Evolutionary conservation across 53 echinoderm and acorn worm species (phyloP).

Genomic region (Apostichopus leukothele): DNA sequence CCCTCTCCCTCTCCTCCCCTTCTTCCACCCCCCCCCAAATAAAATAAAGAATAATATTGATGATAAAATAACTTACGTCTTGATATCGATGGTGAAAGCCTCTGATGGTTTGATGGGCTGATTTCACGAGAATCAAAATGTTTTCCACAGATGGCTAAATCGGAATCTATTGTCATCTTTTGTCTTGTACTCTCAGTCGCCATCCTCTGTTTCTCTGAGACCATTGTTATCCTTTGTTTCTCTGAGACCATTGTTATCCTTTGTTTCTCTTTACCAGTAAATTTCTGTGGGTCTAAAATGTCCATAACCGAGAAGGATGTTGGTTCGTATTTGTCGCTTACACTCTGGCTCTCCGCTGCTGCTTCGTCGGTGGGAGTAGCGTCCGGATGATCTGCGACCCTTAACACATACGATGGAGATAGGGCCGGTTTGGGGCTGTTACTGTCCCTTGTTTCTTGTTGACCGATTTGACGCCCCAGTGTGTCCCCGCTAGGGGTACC

Average conservation of each 20-base stretch:
- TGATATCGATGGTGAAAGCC: background rate
- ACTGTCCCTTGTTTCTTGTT: slow-evolving; percentile 12
- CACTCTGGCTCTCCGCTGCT: background rate
- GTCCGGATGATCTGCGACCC: slow-evolving; percentile 5
- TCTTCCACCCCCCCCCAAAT: too few relatives aligned
- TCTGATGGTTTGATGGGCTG: background rate
- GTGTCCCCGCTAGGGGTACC: slow-evolving; percentile 18
- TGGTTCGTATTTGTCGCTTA: background rate
- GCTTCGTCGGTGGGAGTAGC: background rate
- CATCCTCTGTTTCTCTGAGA: background rate
- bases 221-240: background rate
- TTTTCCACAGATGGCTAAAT: background rate
- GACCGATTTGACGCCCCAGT: background rate
- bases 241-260: background rate
- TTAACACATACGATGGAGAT: background rate
- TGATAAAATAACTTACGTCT: background rate
- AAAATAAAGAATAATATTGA: background rate
- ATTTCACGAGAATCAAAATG: background rate
- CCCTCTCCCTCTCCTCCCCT: too few relatives aligned
- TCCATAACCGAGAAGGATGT: slow-evolving; percentile 42
- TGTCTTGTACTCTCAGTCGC: background rate
- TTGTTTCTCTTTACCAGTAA: slow-evolving; percentile 22
- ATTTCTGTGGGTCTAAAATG: slow-evolving; percentile 39
- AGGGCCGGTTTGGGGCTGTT: slow-evolving; percentile 26
- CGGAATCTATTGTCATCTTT: background rate